Evolutionary conservation across 2,113 vertebrate species (phyloP).

Genomic region (Riparia riparia): DNA sequence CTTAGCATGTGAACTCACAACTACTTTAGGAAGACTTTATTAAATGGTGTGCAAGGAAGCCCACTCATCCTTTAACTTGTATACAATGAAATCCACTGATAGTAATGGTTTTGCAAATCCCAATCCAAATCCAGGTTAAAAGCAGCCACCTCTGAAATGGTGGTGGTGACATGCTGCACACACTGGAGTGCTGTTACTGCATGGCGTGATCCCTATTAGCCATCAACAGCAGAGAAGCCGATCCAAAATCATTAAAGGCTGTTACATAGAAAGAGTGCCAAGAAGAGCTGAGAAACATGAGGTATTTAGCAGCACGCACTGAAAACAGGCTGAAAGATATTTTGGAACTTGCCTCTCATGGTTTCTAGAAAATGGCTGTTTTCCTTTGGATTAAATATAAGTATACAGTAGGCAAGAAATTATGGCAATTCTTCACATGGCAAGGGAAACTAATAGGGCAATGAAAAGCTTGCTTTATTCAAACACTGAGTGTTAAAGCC

Average conservation of each 20-base stretch:
- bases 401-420: neutral
- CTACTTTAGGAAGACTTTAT: neutral
- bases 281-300: conserved; percentile 44
- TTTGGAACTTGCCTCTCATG: neutral
- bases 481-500: neutral
- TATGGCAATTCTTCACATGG: neutral
- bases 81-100: neutral
- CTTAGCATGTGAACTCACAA: neutral
- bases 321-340: conserved; percentile 38
- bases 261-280: neutral
- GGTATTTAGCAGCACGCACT: neutral
- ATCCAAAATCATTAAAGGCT: conserved; percentile 40
- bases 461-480: neutral
- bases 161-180: neutral
- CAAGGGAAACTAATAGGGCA: conserved; percentile 2
- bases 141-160: neutral
- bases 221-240: neutral
- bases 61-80: neutral
- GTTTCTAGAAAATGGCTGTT: neutral
- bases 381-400: neutral
- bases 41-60: neutral
- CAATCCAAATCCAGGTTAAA: neutral
- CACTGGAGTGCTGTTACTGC: neutral
- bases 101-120: neutral
- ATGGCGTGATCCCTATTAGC: neutral